These are phyloP conservation scores for Budorcas taxicolor DNA, from an alignment of 2,113 vertebrate species.

Conservation along the genomic window DNA sequence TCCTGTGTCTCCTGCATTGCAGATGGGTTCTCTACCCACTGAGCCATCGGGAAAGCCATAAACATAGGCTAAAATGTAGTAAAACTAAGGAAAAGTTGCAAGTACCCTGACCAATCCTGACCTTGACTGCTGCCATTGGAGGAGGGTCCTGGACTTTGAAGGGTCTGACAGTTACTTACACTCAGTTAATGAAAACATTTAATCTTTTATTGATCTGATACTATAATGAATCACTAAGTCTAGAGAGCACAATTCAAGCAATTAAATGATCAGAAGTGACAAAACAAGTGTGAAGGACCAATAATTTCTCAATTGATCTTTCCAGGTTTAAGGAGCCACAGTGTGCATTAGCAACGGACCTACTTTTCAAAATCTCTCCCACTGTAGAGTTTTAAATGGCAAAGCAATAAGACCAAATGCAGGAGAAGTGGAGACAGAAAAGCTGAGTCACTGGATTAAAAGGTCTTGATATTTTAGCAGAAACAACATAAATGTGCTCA, in stretches of 20 bases:
- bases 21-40: not conserved
- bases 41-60: accelerated
- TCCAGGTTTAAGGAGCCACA: not conserved
- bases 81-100: not conserved
- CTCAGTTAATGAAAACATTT: not conserved
- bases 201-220: not conserved
- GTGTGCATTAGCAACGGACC: not conserved
- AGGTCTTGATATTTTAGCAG: slow-evolving; percentile 46
- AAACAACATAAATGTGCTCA: slow-evolving; percentile 24
- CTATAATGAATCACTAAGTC: not conserved
- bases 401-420: slow-evolving; percentile 24
- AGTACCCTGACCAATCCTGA: not conserved
- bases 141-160: not conserved
- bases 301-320: slow-evolving; percentile 21
- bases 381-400: slow-evolving; percentile 24
- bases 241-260: not conserved
- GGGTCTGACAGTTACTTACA: not conserved
- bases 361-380: not conserved
- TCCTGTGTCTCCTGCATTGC: not conserved
- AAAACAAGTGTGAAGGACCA: not conserved
- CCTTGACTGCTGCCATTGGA: not conserved
- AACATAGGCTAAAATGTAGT: not conserved
- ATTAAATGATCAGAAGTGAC: not conserved
- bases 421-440: not conserved
- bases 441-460: slow-evolving; percentile 52